phyloP scores from a whole-genome alignment of 2,797 vertebrate species.

The Orestias chungarensis region DNA sequence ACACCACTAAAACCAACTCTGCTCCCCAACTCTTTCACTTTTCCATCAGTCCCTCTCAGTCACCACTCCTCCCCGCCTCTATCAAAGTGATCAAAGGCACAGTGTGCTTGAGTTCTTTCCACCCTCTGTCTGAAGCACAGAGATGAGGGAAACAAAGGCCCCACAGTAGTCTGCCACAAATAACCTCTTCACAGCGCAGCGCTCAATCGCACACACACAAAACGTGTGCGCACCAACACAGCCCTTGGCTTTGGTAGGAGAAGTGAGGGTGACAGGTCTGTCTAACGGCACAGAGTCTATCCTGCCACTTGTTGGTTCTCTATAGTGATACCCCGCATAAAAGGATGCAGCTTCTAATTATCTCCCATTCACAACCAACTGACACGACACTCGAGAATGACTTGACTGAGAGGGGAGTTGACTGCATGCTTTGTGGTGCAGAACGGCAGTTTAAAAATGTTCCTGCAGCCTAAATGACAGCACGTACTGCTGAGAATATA shows the following conservation, averaged over 20 bases:
- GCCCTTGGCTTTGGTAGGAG: slow-evolving; percentile 50
- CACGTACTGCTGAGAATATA: slow-evolving; percentile 18
- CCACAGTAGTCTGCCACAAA: slow-evolving; percentile 76
- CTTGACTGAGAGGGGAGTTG: slow-evolving; percentile 56
- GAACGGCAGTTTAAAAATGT: slow-evolving; percentile 51
- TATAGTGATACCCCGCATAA: slow-evolving; percentile 56
- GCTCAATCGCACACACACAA: slow-evolving; percentile 46
- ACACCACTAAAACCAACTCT: slow-evolving; percentile 47
- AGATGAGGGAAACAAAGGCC: slow-evolving; percentile 71
- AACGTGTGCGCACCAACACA: slow-evolving; percentile 31
- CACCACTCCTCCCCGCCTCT: slow-evolving; percentile 48
- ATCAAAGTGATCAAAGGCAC: slow-evolving; percentile 75
- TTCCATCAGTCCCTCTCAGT: slow-evolving; percentile 52
- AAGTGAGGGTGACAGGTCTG: slow-evolving; percentile 49
- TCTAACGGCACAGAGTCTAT: slow-evolving; percentile 44
- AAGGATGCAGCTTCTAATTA: slow-evolving; percentile 72
- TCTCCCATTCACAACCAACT: slow-evolving; percentile 63
- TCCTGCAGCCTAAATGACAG: slow-evolving; percentile 53
- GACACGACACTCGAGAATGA: slow-evolving; percentile 51
- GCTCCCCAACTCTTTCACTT: slow-evolving; percentile 55
- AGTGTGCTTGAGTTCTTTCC: slow-evolving; percentile 66
- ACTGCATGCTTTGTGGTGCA: slow-evolving; percentile 56
- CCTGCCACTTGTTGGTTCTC: slow-evolving; percentile 68
- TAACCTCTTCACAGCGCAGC: slow-evolving; percentile 66
- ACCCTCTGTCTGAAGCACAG: slow-evolving; percentile 68